phyloP scores from a whole-genome alignment of 2,888 invertebrate species.

The Heliothis peltigera region DNA sequence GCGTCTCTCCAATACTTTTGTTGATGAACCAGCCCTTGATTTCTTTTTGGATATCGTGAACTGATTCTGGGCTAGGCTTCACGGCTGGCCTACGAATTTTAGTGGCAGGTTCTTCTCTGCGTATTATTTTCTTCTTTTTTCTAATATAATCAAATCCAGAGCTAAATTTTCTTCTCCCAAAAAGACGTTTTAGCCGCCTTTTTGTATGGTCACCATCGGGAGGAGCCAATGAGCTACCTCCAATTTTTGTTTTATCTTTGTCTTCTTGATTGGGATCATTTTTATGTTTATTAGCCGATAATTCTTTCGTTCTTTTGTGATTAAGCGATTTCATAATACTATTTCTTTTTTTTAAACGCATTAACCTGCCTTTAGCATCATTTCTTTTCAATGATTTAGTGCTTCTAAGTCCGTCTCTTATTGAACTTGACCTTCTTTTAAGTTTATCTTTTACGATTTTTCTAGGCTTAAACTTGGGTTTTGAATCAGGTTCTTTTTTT shows the following conservation, averaged over 20 bases:
- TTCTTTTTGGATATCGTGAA: slow-evolving; percentile 95
- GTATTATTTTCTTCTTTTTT: slow-evolving; percentile 94
- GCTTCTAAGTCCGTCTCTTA: slow-evolving; percentile 86
- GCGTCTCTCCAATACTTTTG: slow-evolving; percentile 98
- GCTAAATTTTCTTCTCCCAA: slow-evolving; percentile 93
- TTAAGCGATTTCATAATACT: slow-evolving; percentile 84
- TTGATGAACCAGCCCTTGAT: slow-evolving; percentile 97
- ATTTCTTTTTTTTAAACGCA: slow-evolving; percentile 86
- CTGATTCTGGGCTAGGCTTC: slow-evolving; percentile 91
- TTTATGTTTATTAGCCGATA: slow-evolving; percentile 76
- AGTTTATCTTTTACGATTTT: slow-evolving; percentile 84
- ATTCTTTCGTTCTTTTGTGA: slow-evolving; percentile 84
- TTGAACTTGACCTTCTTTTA: slow-evolving; percentile 81
- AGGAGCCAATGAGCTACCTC: slow-evolving; percentile 71
- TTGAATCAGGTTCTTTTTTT: slow-evolving; percentile 77
- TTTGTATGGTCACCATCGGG: slow-evolving; percentile 82
- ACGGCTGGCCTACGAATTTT: slow-evolving; percentile 86
- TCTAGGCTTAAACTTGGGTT: slow-evolving; percentile 82
- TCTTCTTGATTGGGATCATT: slow-evolving; percentile 79
- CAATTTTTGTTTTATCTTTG: slow-evolving; percentile 84
- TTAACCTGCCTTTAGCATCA: slow-evolving; percentile 83
- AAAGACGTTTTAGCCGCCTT: slow-evolving; percentile 90
- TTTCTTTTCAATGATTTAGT: slow-evolving; percentile 85
- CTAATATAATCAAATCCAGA: slow-evolving; percentile 97
- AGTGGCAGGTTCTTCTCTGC: slow-evolving; percentile 87